Evolutionary conservation across 2,888 invertebrate species (phyloP).

Genomic region (Allygus modestus): DNA sequence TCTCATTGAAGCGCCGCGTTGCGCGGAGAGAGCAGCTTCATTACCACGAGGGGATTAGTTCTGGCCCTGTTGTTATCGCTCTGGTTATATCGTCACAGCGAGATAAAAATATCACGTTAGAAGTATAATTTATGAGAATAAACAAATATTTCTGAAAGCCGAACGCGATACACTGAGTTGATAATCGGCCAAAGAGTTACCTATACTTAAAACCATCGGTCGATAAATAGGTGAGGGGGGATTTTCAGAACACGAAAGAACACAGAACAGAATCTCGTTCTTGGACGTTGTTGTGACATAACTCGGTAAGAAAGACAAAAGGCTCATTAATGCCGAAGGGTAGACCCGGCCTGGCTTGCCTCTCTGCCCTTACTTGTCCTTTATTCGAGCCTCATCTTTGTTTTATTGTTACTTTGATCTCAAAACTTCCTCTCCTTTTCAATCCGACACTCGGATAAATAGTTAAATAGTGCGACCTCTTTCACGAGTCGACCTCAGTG

Average conservation of each 20-base stretch:
- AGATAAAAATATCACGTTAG: neutral
- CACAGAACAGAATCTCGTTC: neutral
- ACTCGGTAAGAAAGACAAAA: constrained; percentile 27
- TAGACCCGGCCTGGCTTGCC: neutral
- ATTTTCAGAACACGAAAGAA: neutral
- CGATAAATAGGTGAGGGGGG: neutral
- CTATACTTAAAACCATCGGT: neutral
- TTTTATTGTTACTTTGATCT: constrained; percentile 46
- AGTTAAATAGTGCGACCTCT: constrained; percentile 5
- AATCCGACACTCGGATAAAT: neutral
- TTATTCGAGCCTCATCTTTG: constrained; percentile 34
- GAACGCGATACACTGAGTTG: too few species aligned
- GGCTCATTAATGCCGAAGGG: neutral
- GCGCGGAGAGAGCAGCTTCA: neutral
- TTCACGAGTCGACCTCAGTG: neutral
- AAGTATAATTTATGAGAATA: too few species aligned
- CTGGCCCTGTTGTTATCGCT: neutral
- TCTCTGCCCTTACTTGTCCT: neutral
- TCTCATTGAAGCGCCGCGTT: neutral
- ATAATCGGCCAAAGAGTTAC: too few species aligned
- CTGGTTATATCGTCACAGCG: neutral
- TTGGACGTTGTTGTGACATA: neutral
- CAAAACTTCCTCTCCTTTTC: constrained; percentile 4
- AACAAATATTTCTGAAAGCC: too few species aligned
- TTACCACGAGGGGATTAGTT: neutral